Percentiles rank a stretch among this genome's conserved stretches.
Evolutionary conservation across 2,888 invertebrate genomes (phyloP).

Genomic region (Campoplex nolae): DNA sequence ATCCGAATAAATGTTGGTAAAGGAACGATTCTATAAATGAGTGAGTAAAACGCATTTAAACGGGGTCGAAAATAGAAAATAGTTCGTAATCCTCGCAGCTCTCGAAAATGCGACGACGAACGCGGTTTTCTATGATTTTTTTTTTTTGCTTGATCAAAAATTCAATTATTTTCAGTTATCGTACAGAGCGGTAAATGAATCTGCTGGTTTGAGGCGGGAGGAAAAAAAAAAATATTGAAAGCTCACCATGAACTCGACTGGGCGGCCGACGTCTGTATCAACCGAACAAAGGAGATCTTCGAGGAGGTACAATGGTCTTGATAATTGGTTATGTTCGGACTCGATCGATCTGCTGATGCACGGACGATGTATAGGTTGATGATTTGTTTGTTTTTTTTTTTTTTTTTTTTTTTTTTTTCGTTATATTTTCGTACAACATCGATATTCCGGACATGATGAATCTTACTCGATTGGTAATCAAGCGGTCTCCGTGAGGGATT

Average conservation of each 20-base stretch:
- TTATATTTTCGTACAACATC: constrained; percentile 57
- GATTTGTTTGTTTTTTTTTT: constrained; percentile 1
- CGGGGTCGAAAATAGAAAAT: not conserved
- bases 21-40: no score
- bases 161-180: not conserved
- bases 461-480: constrained; percentile 76
- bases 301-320: constrained; percentile 63
- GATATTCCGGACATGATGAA: constrained; percentile 39
- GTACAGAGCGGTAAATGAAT: not conserved
- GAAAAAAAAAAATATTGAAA: constrained; percentile 51
- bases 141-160: not conserved
- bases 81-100: constrained; percentile 3
- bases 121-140: no score
- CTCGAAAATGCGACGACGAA: constrained; percentile 6
- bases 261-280: constrained; percentile 73
- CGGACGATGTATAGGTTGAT: constrained; percentile 49
- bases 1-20: no score
- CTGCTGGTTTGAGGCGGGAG: not conserved
- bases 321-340: constrained; percentile 48
- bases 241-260: constrained; percentile 82
- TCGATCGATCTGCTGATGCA: constrained; percentile 62
- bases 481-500: constrained; percentile 83
- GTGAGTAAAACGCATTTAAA: constrained; percentile 5
- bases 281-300: constrained; percentile 66
- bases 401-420: not conserved